These are phyloP conservation scores for Pipistrellus pipistrellus DNA, from an alignment of 2,797 vertebrate species.

Conservation along the genomic window DNA sequence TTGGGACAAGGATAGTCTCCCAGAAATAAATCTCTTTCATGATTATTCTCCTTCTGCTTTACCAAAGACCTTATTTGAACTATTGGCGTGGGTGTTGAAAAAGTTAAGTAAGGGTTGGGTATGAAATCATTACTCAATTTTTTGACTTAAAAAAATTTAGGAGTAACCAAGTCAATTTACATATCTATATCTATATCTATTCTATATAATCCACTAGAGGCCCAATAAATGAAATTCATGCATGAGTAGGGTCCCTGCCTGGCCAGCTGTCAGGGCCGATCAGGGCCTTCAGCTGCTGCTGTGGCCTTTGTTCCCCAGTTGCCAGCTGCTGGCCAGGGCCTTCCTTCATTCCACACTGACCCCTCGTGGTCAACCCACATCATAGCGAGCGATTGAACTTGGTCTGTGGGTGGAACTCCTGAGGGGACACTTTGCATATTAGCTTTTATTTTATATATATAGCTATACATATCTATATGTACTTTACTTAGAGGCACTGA, in stretches of 20 bases:
- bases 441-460: too few relatives aligned
- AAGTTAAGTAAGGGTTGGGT: not conserved
- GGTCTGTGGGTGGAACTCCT: too few relatives aligned
- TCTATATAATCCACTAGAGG: not conserved
- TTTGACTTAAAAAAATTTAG: not conserved
- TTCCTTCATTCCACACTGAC: too few relatives aligned
- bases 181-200: not conserved
- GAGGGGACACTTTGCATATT: too few relatives aligned
- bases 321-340: too few relatives aligned
- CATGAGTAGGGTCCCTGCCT: too few relatives aligned
- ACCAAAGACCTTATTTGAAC: not conserved
- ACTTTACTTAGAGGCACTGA: not conserved
- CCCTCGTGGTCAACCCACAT: too few relatives aligned
- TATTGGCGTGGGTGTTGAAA: not conserved
- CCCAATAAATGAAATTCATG: too few relatives aligned
- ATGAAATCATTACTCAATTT: not conserved
- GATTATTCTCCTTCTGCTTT: not conserved
- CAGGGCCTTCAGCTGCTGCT: too few relatives aligned
- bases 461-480: not conserved
- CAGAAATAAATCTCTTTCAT: conserved; percentile 30
- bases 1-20: not conserved
- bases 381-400: too few relatives aligned
- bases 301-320: too few relatives aligned
- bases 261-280: too few relatives aligned
- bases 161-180: not conserved